Conservation (phyloP, 2,113 vertebrate genomes). For the Anthoscopus minutus region DNA sequence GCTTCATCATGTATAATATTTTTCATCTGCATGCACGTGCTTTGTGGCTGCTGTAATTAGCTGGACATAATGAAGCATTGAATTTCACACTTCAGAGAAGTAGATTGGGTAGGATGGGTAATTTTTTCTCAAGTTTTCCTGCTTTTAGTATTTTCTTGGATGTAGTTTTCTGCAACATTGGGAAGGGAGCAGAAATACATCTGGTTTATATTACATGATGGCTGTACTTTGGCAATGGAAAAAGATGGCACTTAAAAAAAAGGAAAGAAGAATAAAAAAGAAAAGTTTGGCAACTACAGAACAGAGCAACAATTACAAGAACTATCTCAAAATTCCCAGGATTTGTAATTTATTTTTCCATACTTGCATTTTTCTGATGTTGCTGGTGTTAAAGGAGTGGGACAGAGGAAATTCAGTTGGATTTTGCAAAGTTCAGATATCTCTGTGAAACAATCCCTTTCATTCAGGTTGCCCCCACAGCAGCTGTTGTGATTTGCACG, state of each 20-base stretch:
- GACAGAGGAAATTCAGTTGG: not conserved
- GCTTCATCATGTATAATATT: not conserved
- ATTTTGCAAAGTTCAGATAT: not conserved
- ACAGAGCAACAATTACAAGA: conserved; percentile 41
- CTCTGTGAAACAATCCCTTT: not conserved
- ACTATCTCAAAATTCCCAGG: conserved; percentile 50
- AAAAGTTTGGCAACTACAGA: conserved; percentile 28
- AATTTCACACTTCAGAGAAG: not conserved
- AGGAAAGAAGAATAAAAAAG: not conserved
- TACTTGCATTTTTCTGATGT: conserved; percentile 9
- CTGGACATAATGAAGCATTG: not conserved
- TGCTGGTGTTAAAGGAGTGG: not conserved
- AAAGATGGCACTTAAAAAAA: conserved; percentile 54
- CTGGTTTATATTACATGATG: conserved; percentile 54
- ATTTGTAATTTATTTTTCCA: conserved; percentile 51
- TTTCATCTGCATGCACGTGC: not conserved
- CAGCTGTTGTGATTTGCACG: not conserved
- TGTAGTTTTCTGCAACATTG: conserved; percentile 2
- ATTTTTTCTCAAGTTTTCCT: not conserved
- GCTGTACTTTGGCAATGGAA: conserved; percentile 42
- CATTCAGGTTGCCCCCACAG: not conserved
- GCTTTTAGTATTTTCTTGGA: not conserved
- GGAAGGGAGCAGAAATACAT: conserved; percentile 31
- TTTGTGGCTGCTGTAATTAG: not conserved
- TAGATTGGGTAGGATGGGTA: not conserved